phyloP scores from a whole-genome alignment of 2,113 vertebrate genomes.

The Anas platyrhynchos region DNA sequence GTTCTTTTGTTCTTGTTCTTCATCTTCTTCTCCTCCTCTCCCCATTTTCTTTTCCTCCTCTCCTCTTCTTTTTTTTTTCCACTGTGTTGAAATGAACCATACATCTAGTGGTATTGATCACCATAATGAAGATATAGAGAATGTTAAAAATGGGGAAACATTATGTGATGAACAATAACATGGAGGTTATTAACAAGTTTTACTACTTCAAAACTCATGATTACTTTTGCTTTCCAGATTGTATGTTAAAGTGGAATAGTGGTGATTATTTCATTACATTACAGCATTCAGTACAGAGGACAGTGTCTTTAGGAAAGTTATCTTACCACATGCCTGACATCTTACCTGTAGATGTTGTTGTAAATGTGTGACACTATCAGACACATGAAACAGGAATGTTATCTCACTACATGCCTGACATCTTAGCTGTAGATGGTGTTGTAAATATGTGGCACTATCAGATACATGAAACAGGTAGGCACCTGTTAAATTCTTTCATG shows the following conservation, averaged over 20 bases:
- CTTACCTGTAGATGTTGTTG: background rate
- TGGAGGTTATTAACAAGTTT: background rate
- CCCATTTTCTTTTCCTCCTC: no score
- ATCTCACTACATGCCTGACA: background rate
- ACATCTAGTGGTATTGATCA: background rate
- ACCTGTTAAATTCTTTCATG: background rate
- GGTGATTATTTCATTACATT: background rate
- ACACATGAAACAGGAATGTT: background rate
- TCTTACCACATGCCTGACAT: background rate
- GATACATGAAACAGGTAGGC: background rate
- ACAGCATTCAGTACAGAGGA: background rate
- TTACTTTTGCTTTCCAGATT: background rate
- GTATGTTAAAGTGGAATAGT: background rate
- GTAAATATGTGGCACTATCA: background rate
- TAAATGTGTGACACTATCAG: background rate
- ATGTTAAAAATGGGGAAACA: background rate
- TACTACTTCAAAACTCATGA: background rate
- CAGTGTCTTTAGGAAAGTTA: background rate
- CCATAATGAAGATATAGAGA: background rate
- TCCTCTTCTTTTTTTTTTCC: no score
- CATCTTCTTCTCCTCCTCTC: no score
- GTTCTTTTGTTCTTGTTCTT: no score
- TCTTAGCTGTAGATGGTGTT: background rate
- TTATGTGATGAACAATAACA: accelerated
- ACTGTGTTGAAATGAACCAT: background rate